Percentiles rank a stretch among this genome's conserved stretches.
phyloP scores from a whole-genome alignment of 2,888 invertebrate species.

The Papilio elwesi region DNA sequence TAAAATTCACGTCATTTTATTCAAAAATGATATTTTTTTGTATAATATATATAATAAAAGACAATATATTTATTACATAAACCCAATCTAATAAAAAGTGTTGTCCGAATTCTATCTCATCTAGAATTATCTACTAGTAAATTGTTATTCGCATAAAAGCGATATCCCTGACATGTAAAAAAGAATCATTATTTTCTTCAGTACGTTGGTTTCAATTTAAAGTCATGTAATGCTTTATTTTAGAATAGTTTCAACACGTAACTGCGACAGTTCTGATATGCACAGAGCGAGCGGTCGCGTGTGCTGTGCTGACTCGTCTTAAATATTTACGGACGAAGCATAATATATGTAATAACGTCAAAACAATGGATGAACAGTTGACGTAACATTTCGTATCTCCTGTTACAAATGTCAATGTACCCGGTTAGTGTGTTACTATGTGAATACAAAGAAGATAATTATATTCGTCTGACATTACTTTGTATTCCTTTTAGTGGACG shows the following conservation, averaged over 20 bases:
- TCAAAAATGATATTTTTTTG: too few relatives aligned
- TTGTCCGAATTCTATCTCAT: too few relatives aligned
- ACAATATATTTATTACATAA: too few relatives aligned
- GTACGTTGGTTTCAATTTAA: conserved; percentile 9
- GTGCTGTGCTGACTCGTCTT: conserved; percentile 55
- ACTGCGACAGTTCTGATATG: conserved; percentile 43
- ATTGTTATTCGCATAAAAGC: not conserved
- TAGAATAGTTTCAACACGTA: conserved; percentile 27
- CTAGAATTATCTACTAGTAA: too few relatives aligned
- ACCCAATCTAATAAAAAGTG: too few relatives aligned
- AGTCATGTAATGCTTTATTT: not conserved
- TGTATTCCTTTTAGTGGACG: too few relatives aligned
- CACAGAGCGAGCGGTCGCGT: conserved; percentile 55
- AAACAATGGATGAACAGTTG: conserved; percentile 9
- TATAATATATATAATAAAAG: too few relatives aligned
- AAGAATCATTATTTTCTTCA: not conserved
- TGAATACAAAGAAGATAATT: not conserved
- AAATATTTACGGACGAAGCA: conserved; percentile 48
- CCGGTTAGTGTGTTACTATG: conserved; percentile 10
- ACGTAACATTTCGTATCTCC: conserved; percentile 9
- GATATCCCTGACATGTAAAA: not conserved
- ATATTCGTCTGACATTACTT: not conserved
- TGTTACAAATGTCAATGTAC: conserved; percentile 44
- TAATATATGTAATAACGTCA: conserved; percentile 53
- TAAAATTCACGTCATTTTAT: too few relatives aligned